A percentile compares a stretch with the other conserved stretches of the same genome.
Conservation (phyloP, 2,113 vertebrate species). For the Nothobranchius kuhntae region DNA sequence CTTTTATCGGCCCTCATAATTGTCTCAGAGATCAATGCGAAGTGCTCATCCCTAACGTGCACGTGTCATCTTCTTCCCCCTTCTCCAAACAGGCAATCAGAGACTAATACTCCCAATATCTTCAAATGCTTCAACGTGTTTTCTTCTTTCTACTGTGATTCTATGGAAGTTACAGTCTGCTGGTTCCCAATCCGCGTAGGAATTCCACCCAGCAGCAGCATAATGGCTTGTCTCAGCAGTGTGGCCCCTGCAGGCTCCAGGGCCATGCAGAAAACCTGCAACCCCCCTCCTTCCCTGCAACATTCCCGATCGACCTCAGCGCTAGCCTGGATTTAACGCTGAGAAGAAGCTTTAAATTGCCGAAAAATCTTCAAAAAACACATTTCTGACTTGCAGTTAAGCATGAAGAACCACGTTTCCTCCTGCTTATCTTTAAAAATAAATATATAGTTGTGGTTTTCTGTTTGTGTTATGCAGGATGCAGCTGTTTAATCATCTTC, state of each 20-base stretch:
- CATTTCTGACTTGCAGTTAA: too few species aligned
- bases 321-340: too few species aligned
- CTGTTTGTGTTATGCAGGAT: too few species aligned
- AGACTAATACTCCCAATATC: background rate
- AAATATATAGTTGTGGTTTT: too few species aligned
- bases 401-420: too few species aligned
- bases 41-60: slow-evolving; percentile 56
- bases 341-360: slow-evolving; percentile 48
- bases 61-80: slow-evolving; percentile 36
- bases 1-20: slow-evolving; percentile 49
- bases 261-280: slow-evolving; percentile 38
- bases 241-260: slow-evolving; percentile 55
- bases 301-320: too few species aligned
- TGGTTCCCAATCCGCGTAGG: slow-evolving; percentile 72
- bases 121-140: background rate
- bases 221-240: slow-evolving; percentile 43
- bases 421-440: too few species aligned
- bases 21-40: slow-evolving; percentile 67
- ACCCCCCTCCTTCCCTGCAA: too few species aligned
- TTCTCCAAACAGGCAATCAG: slow-evolving; percentile 9
- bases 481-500: too few species aligned
- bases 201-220: slow-evolving; percentile 69
- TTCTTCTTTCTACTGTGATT: slow-evolving; percentile 54
- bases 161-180: slow-evolving; percentile 71
- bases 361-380: background rate